phyloP scores from a whole-genome alignment of 2,888 invertebrate genomes.

The Mayetiola destructor region DNA sequence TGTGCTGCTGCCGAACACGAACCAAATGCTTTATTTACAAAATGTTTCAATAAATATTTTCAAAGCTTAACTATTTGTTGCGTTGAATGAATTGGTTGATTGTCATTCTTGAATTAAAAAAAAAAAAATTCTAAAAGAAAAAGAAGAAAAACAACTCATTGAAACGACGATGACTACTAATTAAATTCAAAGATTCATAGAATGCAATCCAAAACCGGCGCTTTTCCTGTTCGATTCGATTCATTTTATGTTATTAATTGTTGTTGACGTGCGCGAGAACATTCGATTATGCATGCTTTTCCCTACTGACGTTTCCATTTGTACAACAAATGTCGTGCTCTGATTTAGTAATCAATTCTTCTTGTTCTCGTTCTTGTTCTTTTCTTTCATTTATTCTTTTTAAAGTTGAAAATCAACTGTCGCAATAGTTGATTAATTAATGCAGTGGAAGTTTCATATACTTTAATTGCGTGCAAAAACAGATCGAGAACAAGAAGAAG shows the following conservation, averaged over 20 bases:
- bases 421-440: constrained; percentile 6
- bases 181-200: too few species aligned
- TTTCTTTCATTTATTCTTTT: background rate
- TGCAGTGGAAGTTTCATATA: constrained; percentile 5
- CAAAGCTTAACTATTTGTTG: constrained; percentile 5
- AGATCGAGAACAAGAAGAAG: background rate
- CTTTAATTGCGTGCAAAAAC: background rate
- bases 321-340: too few species aligned
- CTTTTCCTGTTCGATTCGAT: background rate
- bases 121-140: too few species aligned
- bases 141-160: too few species aligned
- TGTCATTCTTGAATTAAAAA: too few species aligned
- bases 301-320: too few species aligned
- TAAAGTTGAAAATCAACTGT: too few species aligned
- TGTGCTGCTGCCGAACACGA: too few species aligned
- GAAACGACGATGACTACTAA: constrained; percentile 8
- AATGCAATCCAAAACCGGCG: too few species aligned
- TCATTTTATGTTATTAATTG: constrained; percentile 7
- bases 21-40: too few species aligned
- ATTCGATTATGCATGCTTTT: too few species aligned
- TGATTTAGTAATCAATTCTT: too few species aligned
- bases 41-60: constrained; percentile 11
- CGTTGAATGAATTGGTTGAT: constrained; percentile 8
- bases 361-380: background rate
- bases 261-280: constrained; percentile 7